phyloP scores from a whole-genome alignment of 2,888 invertebrate genomes.

The Adela reaumurella region DNA sequence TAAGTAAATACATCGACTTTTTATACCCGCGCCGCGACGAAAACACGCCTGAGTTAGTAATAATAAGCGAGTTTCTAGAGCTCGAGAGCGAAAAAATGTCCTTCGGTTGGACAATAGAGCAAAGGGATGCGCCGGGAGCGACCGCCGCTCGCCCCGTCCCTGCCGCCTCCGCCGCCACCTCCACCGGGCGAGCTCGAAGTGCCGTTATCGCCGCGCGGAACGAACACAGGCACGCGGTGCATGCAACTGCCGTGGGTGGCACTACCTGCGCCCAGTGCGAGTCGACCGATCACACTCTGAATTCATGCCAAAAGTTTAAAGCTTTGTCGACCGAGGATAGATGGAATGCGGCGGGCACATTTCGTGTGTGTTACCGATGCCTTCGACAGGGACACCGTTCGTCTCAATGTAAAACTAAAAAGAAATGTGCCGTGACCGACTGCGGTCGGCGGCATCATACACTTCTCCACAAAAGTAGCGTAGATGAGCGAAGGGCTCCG shows the following conservation, averaged over 20 bases:
- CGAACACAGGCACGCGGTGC: neutral
- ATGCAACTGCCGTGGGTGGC: neutral
- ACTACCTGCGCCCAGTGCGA: neutral
- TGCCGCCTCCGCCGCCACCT: too few relatives aligned
- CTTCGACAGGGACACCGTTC: neutral
- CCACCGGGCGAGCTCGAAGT: neutral
- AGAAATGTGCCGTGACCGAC: neutral
- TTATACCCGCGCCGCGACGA: neutral
- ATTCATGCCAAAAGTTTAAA: neutral
- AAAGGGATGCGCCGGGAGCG: too few relatives aligned
- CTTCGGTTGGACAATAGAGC: neutral
- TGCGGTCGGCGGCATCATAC: neutral
- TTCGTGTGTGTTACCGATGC: neutral
- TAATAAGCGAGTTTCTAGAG: neutral
- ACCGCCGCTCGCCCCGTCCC: too few relatives aligned
- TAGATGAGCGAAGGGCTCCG: neutral
- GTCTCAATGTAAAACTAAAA: neutral
- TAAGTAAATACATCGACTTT: neutral
- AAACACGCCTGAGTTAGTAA: neutral
- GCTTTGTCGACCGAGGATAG: neutral
- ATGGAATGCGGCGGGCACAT: neutral
- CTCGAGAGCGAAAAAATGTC: neutral
- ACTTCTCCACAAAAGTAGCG: neutral
- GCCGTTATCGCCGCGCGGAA: neutral
- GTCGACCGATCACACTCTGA: neutral